Evolutionary conservation across 2,888 invertebrate species (phyloP), one percentile per base, ranked within the genome.

Genomic region (Pharmacophagus antenor): DNA sequence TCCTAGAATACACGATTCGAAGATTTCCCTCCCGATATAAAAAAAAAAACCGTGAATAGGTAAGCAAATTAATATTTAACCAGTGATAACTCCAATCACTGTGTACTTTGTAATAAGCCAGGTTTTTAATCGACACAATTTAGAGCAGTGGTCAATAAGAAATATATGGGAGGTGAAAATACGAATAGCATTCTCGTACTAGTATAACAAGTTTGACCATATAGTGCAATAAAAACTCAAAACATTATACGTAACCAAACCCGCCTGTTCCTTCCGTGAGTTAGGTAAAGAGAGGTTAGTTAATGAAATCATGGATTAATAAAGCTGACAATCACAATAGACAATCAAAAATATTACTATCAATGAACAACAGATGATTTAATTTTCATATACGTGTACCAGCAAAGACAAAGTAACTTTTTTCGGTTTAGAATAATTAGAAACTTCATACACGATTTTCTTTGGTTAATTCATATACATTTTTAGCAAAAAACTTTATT

Each of bases 111-210:
- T 31, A 12, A 3, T n/a, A n/a, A 37, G 2, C 3, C n/a, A n/a
- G 37, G 15, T n/a, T 37, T 37, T 37, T n/a, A 37, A 5, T n/a
- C 5, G 5, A 37, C n/a, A 4, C n/a, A 8, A 37, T n/a, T 37
- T n/a, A 15, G 15, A 37, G 37, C 37, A n/a, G 42, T 7, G 42
- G 7, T n/a, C 10, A 18, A 18, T n/a, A 44, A 44, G 18, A 44
- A 44, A 10, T 44, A 44, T 44, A 18, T 44, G n/a, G 51, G 5
- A 22, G 15, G 41, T 52, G 21, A 52, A 37, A 52, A 41, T 37
- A 41, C 50, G 50, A 31, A 50, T 50, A 18, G 42, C 56, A 56
- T 44, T 56, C 50, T 27, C 18, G 10, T 42, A 50, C 42, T 50
- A 52, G 46, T 46, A 21, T 54, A 53, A 58, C 58, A 47, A 23